A percentile compares a stretch with the other conserved stretches of the same genome.
Evolutionary conservation across 2,797 vertebrate species (phyloP).

Genomic region (Karalla daura): DNA sequence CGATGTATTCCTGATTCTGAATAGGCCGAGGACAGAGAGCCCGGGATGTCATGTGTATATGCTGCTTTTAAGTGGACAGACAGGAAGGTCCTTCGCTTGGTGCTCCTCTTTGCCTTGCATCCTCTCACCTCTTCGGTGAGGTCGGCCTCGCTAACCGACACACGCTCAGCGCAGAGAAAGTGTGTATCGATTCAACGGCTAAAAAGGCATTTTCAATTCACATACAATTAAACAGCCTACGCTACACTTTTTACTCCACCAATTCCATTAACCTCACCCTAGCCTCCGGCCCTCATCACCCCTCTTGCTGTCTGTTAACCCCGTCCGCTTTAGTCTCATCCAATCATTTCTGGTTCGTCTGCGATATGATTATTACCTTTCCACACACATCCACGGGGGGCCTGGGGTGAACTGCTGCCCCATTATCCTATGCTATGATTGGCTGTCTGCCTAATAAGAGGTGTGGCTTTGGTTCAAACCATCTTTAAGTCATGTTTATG

Average conservation of each 20-base stretch:
- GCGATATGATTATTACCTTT: constrained; percentile 56
- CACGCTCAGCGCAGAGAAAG: constrained; percentile 53
- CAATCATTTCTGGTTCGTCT: constrained; percentile 71
- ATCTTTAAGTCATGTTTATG: constrained; percentile 21
- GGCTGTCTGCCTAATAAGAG: no score
- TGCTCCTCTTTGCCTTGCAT: constrained; percentile 23
- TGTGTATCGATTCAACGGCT: constrained; percentile 70
- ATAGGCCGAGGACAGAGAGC: not conserved
- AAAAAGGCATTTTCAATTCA: constrained; percentile 77
- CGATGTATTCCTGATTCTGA: not conserved
- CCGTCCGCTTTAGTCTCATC: constrained; percentile 52
- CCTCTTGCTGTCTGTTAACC: constrained; percentile 65
- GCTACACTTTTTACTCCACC: constrained; percentile 62
- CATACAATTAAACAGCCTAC: constrained; percentile 67
- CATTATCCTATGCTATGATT: no score
- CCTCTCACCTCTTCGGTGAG: constrained; percentile 39
- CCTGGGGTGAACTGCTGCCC: no score
- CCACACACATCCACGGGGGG: constrained; percentile 35
- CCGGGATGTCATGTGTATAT: constrained; percentile 25
- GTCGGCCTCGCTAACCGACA: constrained; percentile 31
- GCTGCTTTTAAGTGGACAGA: constrained; percentile 7
- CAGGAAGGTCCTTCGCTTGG: constrained; percentile 31
- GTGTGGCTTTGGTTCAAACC: no score
- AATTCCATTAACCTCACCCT: constrained; percentile 82
- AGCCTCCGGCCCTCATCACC: constrained; percentile 59